A percentile compares a stretch with the other conserved stretches of the same genome.
Evolutionary conservation across 2,113 vertebrate species (phyloP).

Genomic region (Silurus meridionalis): DNA sequence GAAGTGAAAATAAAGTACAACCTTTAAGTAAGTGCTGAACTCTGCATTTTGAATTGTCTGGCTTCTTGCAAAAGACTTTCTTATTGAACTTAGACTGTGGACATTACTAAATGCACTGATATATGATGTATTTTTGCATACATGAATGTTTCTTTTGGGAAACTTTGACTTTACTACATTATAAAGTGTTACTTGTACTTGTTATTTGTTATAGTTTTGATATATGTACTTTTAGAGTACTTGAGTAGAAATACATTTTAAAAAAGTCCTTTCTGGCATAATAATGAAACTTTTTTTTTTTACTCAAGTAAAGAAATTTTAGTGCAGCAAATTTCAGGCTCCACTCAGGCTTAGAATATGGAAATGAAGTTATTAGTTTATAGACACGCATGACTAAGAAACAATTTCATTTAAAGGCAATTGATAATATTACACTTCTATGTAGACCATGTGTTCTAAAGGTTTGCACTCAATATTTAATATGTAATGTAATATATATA

Average conservation of each 20-base stretch:
- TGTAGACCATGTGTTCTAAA: not conserved
- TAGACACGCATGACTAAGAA: not conserved
- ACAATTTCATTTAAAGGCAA: not conserved
- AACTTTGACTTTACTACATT: not conserved
- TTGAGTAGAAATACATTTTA: too few relatives aligned
- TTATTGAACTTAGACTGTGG: not conserved
- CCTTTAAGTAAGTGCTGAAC: not conserved
- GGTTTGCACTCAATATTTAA: not conserved
- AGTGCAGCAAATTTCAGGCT: not conserved
- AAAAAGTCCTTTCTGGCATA: too few relatives aligned
- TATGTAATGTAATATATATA: not conserved
- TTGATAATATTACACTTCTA: not conserved
- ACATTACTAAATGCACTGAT: not conserved
- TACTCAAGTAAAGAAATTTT: not conserved
- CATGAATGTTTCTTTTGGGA: not conserved
- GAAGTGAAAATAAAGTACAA: conserved; percentile 4
- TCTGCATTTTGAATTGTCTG: not conserved
- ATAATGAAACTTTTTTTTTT: too few relatives aligned
- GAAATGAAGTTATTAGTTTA: conserved; percentile 2
- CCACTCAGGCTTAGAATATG: not conserved
- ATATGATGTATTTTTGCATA: not conserved
- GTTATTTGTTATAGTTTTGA: too few relatives aligned
- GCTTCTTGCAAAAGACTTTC: conserved; percentile 7
- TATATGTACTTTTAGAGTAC: too few relatives aligned
- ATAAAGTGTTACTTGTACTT: too few relatives aligned